phyloP scores from a whole-genome alignment of 2,888 invertebrate species.

The Scaptodrosophila latifasciaeformis region DNA sequence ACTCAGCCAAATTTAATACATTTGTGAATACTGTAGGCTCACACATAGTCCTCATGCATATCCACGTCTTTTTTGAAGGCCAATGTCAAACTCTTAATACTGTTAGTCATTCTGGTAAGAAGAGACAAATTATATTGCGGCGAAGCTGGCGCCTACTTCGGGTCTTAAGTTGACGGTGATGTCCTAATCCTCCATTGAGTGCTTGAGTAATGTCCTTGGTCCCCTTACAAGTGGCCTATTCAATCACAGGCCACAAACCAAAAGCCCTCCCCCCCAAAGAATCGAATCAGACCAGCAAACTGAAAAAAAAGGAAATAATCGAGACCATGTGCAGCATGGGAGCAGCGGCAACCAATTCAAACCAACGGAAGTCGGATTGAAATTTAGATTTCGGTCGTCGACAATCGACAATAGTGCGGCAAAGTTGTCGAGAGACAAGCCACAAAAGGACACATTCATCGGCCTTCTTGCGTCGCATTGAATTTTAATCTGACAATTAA shows the following conservation, averaged over 20 bases:
- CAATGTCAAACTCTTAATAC: no score
- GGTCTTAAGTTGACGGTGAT: conserved; percentile 10
- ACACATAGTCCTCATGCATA: background rate
- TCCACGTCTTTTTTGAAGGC: background rate
- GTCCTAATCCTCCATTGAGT: conserved; percentile 18
- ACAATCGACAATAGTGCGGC: background rate
- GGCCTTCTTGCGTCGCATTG: background rate
- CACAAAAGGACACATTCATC: conserved; percentile 2
- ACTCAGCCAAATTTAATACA: no score
- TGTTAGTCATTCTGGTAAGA: no score
- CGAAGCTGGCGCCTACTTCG: background rate
- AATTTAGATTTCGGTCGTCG: background rate
- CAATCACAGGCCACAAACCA: background rate
- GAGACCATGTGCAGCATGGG: background rate
- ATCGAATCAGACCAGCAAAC: no score
- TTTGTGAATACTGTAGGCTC: no score
- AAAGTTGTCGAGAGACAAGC: background rate
- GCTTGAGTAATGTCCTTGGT: conserved; percentile 9
- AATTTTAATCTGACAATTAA: conserved; percentile 4
- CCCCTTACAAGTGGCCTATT: background rate
- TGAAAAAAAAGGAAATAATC: no score
- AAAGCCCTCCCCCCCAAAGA: no score
- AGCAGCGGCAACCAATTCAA: background rate
- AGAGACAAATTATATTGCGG: background rate
- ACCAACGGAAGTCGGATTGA: background rate